Evolutionary conservation across 2,113 vertebrate genomes (phyloP), one percentile per base, ranked within the genome.

Genomic region (Pica pica): DNA sequence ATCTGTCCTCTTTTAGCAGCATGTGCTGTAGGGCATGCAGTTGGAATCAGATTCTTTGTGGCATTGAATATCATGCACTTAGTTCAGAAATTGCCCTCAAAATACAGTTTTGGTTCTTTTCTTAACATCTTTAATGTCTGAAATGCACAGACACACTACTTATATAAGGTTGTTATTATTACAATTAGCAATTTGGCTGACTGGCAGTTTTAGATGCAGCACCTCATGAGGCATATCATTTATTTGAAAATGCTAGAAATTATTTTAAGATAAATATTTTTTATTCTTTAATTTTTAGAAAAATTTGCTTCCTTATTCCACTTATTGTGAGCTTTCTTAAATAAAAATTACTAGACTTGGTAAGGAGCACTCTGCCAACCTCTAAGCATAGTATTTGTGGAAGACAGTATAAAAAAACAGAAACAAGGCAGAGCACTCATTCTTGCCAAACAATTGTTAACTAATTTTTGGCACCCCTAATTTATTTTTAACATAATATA

Each of bases 51-150:
- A 95, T 96, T 95, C 90, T 92, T 95, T 87, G 87, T 97, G 93
- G 87, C 93, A 96, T 50, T 96, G 89, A 97, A 96, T 94, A 94
- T 85, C 52, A 95, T 70, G 91, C 89, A 95, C 47, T 78, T 70
- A 76, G 95, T 95, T 97, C 83, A 97, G 96, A 96, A 96, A 97
- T 92, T 87, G 80, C 94, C 91, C 67, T 96, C 93, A 96, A 97
- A 97, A 97, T 94, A 94, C 75, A 96, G 82, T 96, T 97, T 96
- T 93, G 59, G 78, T 93, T 91, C 95, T 97, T 96, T 94, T 87
- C 77, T 93, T 95, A 95, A 83, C 87, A 85, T 85, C 94, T 96
- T 94, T 96, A 90, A 94, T 90, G 69, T 87, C 92, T 93, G 96
- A 96, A 97, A 95, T 93, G 88, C 88, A 80, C 81, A 94, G 90